Conservation (phyloP, 2,797 vertebrate genomes). For the Spheniscus humboldti region DNA sequence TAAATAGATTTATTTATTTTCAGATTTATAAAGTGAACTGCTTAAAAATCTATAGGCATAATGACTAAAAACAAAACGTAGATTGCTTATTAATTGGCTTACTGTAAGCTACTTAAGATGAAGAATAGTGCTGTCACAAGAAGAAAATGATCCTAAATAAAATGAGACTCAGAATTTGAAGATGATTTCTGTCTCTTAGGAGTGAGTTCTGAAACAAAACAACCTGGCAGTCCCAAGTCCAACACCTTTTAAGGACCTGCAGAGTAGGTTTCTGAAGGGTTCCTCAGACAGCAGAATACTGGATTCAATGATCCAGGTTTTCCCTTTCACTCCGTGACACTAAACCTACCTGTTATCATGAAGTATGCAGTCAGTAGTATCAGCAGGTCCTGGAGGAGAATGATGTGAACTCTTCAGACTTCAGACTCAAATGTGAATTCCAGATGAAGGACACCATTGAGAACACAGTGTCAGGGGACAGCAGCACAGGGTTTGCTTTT, state of each 20-base stretch:
- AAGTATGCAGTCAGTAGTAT: not conserved
- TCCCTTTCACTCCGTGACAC: not conserved
- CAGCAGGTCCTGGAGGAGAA: not conserved
- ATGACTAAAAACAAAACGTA: not conserved
- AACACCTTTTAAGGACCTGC: not conserved
- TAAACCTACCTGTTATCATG: not conserved
- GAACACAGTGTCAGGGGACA: not conserved
- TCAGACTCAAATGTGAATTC: not conserved
- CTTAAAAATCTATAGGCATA: not conserved
- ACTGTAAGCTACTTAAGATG: not conserved
- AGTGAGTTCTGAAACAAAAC: not conserved
- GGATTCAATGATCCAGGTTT: not conserved
- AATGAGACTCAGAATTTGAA: not conserved
- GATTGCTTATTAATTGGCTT: not conserved
- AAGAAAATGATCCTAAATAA: not conserved
- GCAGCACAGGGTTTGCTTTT: not conserved
- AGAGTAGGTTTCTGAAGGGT: not conserved
- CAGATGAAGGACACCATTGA: not conserved
- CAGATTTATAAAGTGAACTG: not conserved
- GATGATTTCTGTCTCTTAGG: not conserved
- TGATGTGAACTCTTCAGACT: not conserved
- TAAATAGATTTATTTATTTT: not conserved
- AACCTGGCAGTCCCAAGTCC: accelerated
- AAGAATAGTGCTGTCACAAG: not conserved
- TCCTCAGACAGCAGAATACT: not conserved